Percentiles rank a stretch among this genome's conserved stretches.
These are phyloP conservation scores for Congeria kusceri DNA, from an alignment of 2,888 invertebrate species.

Conservation along the genomic window DNA sequence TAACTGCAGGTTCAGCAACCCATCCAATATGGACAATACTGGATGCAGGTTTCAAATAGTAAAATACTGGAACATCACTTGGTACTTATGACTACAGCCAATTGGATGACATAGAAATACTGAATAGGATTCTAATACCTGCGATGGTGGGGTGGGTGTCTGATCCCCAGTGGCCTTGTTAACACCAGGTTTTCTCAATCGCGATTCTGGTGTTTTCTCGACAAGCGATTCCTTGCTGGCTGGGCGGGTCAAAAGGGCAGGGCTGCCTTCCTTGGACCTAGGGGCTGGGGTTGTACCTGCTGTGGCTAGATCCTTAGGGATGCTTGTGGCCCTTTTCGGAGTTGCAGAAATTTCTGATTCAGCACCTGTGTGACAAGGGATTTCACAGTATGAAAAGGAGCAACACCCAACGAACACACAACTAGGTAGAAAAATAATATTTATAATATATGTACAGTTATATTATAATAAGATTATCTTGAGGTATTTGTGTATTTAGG, in stretches of 20 bases:
- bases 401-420: too few species aligned
- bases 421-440: too few species aligned
- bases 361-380: background rate
- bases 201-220: conserved; percentile 21
- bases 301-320: conserved; percentile 68
- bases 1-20: too few species aligned
- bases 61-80: too few species aligned
- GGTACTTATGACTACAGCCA: too few species aligned
- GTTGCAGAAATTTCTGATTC: conserved; percentile 27
- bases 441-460: too few species aligned
- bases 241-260: conserved; percentile 13
- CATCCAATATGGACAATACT: too few species aligned
- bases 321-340: conserved; percentile 70
- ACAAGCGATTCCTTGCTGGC: conserved; percentile 49
- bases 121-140: conserved; percentile 6
- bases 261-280: conserved; percentile 23
- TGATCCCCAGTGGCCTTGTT: background rate
- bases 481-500: too few species aligned
- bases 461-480: too few species aligned
- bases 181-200: conserved; percentile 1
- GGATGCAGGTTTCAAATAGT: too few species aligned
- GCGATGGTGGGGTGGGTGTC: background rate
- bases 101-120: too few species aligned
- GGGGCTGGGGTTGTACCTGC: conserved; percentile 24
- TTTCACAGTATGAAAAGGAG: too few species aligned